Base-by-base conservation (phyloP, 1,140 invertebrate genomes). In the Calliphora vicina region DNA sequence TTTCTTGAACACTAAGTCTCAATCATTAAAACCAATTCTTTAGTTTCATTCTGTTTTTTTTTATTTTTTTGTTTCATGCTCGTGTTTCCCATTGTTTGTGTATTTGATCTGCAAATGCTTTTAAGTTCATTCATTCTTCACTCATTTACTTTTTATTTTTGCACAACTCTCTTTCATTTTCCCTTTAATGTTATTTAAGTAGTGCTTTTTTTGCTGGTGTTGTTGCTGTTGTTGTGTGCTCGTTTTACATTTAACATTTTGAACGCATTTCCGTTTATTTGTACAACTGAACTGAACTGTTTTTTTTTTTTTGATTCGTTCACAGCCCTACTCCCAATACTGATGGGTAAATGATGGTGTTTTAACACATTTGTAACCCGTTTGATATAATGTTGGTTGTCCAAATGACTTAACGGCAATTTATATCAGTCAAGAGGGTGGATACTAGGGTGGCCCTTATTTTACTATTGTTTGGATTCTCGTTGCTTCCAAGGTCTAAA, bases 71-170 rank as follows among this genome's bases (percentile, higher is more conserved):
- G 61, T 67, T 67, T 67, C 61, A 67, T 67, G 10, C 61, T 67
- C 61, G n/a, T 67, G 20, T 67, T 67, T 67, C 61, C 61, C 23
- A 67, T 67, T 67, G 61, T 67, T 67, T 20, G 61, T 67, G 9
- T 78, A 78, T 78, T 78, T 78, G 74, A 78, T 78, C 74, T 78
- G 35, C 20, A 78, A 78, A 78, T 78, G 74, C 74, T 78, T 78
- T 78, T 78, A 78, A 78, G 45, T 81, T 81, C 50, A 81, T 67
- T 81, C 80, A 81, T 81, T 81, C n/a, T n/a, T n/a, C 27, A 20
- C 10, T 76, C 13, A 15, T 27, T 81, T n/a, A n/a, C n/a, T 50
- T 25, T 23, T 43, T 23, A 23, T 9, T 43, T n/a, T 35, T 42
- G 13, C 73, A 76, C 17, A n/a, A 57, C 15, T 57, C 45, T 81